These are phyloP conservation scores for Rhodophaea formosa DNA, from an alignment of 2,888 invertebrate species.

Conservation along the genomic window DNA sequence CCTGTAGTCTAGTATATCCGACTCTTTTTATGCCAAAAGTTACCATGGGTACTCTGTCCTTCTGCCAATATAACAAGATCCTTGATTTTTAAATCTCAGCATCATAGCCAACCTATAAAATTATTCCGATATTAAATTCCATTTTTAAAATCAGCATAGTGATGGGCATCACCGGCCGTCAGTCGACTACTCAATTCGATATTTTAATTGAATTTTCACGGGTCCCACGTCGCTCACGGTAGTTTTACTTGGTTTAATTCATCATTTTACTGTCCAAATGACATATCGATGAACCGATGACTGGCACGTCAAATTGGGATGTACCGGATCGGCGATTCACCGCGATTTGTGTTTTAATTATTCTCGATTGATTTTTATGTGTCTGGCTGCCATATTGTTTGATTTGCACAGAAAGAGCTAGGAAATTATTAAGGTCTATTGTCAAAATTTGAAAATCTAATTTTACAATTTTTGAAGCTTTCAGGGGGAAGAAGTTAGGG, in stretches of 20 bases:
- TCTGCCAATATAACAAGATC: no score
- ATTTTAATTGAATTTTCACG: slow-evolving; percentile 52
- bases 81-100: not conserved
- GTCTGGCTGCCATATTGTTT: not conserved
- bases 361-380: slow-evolving; percentile 7
- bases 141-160: slow-evolving; percentile 15
- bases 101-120: not conserved
- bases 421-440: no score
- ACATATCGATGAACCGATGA: slow-evolving; percentile 51
- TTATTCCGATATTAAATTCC: slow-evolving; percentile 19
- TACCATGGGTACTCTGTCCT: no score
- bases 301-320: slow-evolving; percentile 43
- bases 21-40: no score
- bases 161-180: slow-evolving; percentile 10
- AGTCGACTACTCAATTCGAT: slow-evolving; percentile 32
- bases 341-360: slow-evolving; percentile 17
- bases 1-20: no score
- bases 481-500: no score
- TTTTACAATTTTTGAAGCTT: no score
- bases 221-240: slow-evolving; percentile 39
- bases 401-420: no score
- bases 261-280: slow-evolving; percentile 53
- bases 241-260: slow-evolving; percentile 56
- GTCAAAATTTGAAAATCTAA: no score
- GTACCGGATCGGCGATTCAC: slow-evolving; percentile 24